These are phyloP conservation scores for Augiades crinisus DNA, from an alignment of 2,888 invertebrate genomes.

Conservation along the genomic window DNA sequence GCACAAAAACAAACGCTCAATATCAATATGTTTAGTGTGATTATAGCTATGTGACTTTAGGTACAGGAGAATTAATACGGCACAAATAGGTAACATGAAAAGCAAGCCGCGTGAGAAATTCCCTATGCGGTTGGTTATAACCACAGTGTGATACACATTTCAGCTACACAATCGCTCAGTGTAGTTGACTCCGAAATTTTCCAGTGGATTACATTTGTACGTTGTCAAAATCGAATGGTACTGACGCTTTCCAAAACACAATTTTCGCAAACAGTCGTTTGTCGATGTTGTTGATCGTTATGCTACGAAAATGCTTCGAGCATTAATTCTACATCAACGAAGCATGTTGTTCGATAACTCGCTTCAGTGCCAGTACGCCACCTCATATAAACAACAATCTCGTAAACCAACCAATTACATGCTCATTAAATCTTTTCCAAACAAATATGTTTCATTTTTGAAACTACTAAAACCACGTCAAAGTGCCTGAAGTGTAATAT, in stretches of 20 bases:
- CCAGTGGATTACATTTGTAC: not conserved
- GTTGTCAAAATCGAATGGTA: not conserved
- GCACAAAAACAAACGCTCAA: no score
- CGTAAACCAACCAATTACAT: constrained; percentile 73
- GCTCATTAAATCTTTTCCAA: constrained; percentile 50
- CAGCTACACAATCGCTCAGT: not conserved
- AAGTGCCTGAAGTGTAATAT: not conserved
- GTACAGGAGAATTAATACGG: constrained; percentile 3
- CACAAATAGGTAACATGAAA: constrained; percentile 37
- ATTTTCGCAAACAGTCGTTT: constrained; percentile 4
- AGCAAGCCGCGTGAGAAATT: constrained; percentile 63
- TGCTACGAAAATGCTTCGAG: constrained; percentile 18
- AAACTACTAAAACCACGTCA: constrained; percentile 8
- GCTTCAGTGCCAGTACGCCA: constrained; percentile 14
- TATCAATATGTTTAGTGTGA: not conserved
- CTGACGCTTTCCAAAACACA: constrained; percentile 15
- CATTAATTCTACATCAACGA: constrained; percentile 16
- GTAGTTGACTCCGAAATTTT: constrained; percentile 1
- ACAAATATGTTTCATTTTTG: constrained; percentile 16
- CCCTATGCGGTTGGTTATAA: constrained; percentile 12
- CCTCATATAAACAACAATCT: constrained; percentile 58
- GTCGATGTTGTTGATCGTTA: constrained; percentile 10
- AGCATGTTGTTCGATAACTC: constrained; percentile 15
- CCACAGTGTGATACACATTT: constrained; percentile 17
- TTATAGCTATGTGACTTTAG: not conserved